phyloP scores from a whole-genome alignment of 2,888 invertebrate genomes.

The Trichogramma evanescens region DNA sequence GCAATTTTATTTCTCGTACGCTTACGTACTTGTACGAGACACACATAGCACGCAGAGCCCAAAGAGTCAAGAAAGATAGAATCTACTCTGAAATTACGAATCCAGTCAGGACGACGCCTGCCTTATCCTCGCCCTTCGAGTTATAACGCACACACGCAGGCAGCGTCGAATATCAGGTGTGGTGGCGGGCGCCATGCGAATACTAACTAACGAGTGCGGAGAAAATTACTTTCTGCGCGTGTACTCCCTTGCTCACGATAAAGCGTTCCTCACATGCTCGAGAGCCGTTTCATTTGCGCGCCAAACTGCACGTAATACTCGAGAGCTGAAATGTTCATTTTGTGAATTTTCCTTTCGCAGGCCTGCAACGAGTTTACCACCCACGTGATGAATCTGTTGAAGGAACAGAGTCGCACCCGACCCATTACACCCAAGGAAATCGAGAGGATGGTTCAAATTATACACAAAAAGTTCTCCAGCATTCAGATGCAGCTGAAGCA shows the following conservation, averaged over 20 bases:
- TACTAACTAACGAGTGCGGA: neutral
- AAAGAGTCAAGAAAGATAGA: no score
- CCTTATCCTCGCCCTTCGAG: no score
- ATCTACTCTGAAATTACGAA: no score
- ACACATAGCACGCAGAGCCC: no score
- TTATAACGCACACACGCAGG: no score
- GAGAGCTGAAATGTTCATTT: conserved; percentile 6
- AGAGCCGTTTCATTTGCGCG: neutral
- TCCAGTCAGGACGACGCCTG: no score
- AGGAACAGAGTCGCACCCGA: conserved; percentile 94
- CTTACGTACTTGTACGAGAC: neutral
- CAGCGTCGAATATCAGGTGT: no score
- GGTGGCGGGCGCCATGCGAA: no score
- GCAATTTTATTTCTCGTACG: neutral
- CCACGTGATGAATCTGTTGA: conserved; percentile 96
- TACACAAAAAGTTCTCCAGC: conserved; percentile 96
- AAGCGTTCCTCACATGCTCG: neutral
- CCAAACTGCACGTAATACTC: neutral
- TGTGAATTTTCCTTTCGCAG: conserved; percentile 43
- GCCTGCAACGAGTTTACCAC: conserved; percentile 99
- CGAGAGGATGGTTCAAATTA: conserved; percentile 97
- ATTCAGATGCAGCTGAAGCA: conserved; percentile 99
- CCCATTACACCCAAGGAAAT: conserved; percentile 99
- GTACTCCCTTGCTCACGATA: neutral
- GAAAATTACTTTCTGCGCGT: neutral